A percentile compares a stretch with the other conserved stretches of the same genome.
Conservation (phyloP, 2,113 vertebrate genomes). For the Odontophorus gujanensis region DNA sequence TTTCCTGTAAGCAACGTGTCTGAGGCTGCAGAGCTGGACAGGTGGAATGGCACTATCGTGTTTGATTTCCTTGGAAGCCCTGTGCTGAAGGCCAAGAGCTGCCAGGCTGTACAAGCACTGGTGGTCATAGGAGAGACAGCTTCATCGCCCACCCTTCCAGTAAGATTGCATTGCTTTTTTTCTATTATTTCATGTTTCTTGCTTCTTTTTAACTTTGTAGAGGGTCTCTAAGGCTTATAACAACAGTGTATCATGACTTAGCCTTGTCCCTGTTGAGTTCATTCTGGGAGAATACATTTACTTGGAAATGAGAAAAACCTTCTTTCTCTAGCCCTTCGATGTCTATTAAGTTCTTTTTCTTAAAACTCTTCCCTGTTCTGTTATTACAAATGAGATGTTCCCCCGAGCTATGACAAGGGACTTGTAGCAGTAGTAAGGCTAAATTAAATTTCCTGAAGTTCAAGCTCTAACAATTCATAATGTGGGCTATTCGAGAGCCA, state of each 20-base stretch:
- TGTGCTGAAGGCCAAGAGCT: not conserved
- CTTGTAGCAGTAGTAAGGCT: not conserved
- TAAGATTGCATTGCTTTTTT: not conserved
- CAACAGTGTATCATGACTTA: not conserved
- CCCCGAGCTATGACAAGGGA: not conserved
- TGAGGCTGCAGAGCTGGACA: not conserved
- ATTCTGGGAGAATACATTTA: not conserved
- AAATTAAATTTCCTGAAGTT: conserved; percentile 27
- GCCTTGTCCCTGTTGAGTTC: not conserved
- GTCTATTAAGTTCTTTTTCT: not conserved
- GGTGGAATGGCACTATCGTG: not conserved
- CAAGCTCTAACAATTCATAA: not conserved
- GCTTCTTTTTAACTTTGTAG: not conserved
- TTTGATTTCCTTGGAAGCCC: not conserved
- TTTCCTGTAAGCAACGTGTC: not conserved
- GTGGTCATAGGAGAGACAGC: not conserved
- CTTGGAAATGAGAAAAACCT: not conserved
- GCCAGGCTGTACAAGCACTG: not conserved
- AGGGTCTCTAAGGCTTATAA: not conserved
- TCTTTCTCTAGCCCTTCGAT: not conserved
- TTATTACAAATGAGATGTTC: not conserved
- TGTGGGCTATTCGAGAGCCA: not conserved
- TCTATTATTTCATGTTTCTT: not conserved
- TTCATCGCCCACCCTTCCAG: not conserved
- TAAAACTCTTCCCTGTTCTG: not conserved